Base-by-base conservation (phyloP, 2,113 vertebrate species). In the Caranx ignobilis region DNA sequence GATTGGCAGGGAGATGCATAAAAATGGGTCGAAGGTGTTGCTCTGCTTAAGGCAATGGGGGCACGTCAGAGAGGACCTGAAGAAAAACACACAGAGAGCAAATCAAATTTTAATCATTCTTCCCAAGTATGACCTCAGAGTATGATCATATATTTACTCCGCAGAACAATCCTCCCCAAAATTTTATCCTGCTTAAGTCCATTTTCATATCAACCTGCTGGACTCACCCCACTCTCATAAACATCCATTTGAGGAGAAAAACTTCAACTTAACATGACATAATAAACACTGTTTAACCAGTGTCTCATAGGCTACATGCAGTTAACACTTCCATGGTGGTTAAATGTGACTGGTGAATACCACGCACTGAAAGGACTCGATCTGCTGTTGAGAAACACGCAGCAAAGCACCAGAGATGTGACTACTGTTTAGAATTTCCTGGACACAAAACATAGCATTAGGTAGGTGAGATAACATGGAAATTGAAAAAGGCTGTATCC, bases 21-120 rank as follows among this genome's bases (percentile, higher is more conserved):
- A 92, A 89, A 98, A 99, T 0, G 97, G 97, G 84, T 98, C 97
- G 0, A 98, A 99, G 84, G 98, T 99, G 96, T 98, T 98, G 95
- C 98, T 99, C 90, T 99, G 98, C 84, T 96, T 97, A 93, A 93
- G 96, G 94, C 98, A 99, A 89, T 98, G 97, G 50, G 98, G 97
- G 79, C 98, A 99, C 1, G 98, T 99, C 94, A 99, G 88, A 50
- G 97, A 99, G 34, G 97, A 99, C 89, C 98, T 99, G 89, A 73
- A 55, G 18, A 72, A 1, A 82, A 12, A 74, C 15, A 64, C 8
- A 88, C 11, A 54, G 9, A 67, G 4, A 73, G 32, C 19, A 66
- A 21, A 21, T 59, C 19, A 66, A 21, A 21, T 59, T 63, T 60
- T 11, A 48, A 50, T 64, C 2, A 1, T 52, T 34, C 41, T 12